phyloP scores from a whole-genome alignment of 2,888 invertebrate genomes.

The Willowsia nigromaculata region DNA sequence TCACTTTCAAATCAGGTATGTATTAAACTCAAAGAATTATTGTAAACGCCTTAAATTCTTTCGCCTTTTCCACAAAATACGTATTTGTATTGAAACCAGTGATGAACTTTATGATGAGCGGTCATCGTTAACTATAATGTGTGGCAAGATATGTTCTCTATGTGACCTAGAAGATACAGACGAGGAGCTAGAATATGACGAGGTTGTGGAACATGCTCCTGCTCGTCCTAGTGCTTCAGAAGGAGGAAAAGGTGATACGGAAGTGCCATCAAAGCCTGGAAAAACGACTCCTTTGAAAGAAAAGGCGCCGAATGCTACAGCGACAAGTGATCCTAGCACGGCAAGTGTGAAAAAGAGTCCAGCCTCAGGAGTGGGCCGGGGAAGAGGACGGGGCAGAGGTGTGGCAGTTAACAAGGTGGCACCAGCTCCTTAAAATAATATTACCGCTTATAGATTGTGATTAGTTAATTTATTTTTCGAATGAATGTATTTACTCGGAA shows the following conservation, averaged over 20 bases:
- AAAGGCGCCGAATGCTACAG: too few relatives aligned
- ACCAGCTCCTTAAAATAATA: not conserved
- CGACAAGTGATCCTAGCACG: not conserved
- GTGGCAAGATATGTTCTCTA: conserved; percentile 49
- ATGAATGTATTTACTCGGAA: too few relatives aligned
- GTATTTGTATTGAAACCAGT: not conserved
- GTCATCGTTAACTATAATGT: conserved; percentile 22
- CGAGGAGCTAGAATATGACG: conserved; percentile 48
- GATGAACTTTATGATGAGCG: conserved; percentile 60
- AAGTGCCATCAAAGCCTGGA: too few relatives aligned
- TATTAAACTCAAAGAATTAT: not conserved
- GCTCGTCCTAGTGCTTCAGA: not conserved
- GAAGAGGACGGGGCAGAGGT: not conserved
- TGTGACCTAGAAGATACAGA: conserved; percentile 59
- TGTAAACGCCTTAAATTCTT: too few relatives aligned
- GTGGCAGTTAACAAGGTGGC: not conserved
- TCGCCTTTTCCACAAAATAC: too few relatives aligned
- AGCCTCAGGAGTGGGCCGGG: not conserved
- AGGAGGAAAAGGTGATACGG: not conserved
- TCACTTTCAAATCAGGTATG: conserved; percentile 27
- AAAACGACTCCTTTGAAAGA: too few relatives aligned
- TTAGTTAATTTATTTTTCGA: too few relatives aligned
- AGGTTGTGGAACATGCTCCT: not conserved
- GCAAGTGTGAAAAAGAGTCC: not conserved
- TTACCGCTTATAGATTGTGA: not conserved